Base-by-base conservation (phyloP, 2,797 vertebrate genomes). In the Philypnodon macrostomus region DNA sequence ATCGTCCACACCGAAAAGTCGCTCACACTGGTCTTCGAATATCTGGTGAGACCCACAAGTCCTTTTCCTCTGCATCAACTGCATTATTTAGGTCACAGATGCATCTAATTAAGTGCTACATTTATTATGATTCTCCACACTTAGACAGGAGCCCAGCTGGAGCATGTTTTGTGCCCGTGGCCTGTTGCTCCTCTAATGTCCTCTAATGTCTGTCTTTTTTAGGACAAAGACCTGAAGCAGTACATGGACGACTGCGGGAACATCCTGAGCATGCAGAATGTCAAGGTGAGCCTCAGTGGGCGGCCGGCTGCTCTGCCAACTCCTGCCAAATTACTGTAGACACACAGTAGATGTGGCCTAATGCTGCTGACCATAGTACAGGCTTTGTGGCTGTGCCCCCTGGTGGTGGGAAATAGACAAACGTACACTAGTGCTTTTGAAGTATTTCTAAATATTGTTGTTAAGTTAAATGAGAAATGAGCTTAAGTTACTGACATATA, bases 181-280 rank as follows among this genome's bases (percentile, higher is more conserved):
- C 49, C 17, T 40, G 37, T 7, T 15, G 2, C 40, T 36, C 45
- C 4, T 26, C 29, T 57, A 23, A 63, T 2, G 0, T 16, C 19
- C 53, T 27, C 38, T 52, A 14, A 26, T 15, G 33, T 57, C 10
- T 14, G 45, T 29, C 13, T 44, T 4, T 1, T 85, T 78, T 34
- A 96, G 94, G 95, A 97, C 85, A 96, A 96, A 87, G 95, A 97
- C 80, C 87, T 97, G 66, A 97, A 97, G 75, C 95, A 97, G 85
- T 97, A 97, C 79, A 96, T 97, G 95, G 95, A 97, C 54, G 94
- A 95, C 84, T 97, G 94, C 65, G 94, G 95, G 48, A 97, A 94
- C 82, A 95, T 97, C 79, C 95, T 97, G 93, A 97, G 94, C 73
- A 94, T 96, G 92, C 94, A 95, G 79, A 97, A 97, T 70, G 95